Conservation (phyloP, 1,140 invertebrate genomes). For the Daktulosphaira vitifoliae region DNA sequence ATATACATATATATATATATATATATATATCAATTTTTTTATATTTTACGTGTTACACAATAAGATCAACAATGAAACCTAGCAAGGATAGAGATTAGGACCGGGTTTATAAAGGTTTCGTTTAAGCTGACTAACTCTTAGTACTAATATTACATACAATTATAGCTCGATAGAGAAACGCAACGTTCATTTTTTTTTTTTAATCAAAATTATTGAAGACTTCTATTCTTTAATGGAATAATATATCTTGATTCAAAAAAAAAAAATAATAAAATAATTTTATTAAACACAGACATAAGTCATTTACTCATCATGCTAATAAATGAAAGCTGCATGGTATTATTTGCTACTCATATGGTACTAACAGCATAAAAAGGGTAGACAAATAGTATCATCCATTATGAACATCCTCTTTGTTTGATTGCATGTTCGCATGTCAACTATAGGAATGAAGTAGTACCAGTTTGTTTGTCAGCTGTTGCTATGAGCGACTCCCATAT, state of each 20-base stretch:
- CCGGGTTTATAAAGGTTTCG: conserved; percentile 18
- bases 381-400: conserved; percentile 30
- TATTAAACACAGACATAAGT: neutral
- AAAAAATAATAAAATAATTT: neutral
- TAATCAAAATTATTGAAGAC: no score
- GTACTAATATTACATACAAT: no score
- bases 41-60: conserved; percentile 17
- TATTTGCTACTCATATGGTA: conserved; percentile 10
- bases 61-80: conserved; percentile 12
- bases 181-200: no score
- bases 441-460: conserved; percentile 16
- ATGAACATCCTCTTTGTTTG: conserved; percentile 33
- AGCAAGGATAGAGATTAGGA: conserved; percentile 1
- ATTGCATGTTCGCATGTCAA: conserved; percentile 33
- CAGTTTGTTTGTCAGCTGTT: conserved; percentile 22
- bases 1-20: no score
- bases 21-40: no score
- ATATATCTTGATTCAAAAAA: neutral
- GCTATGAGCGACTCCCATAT: conserved; percentile 14
- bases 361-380: conserved; percentile 22
- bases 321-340: conserved; percentile 15
- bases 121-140: conserved; percentile 30
- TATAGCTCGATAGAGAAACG: no score
- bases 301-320: conserved; percentile 14
- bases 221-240: no score